Base-by-base conservation (phyloP, 1,140 invertebrate genomes). In the Psix sp. region DNA sequence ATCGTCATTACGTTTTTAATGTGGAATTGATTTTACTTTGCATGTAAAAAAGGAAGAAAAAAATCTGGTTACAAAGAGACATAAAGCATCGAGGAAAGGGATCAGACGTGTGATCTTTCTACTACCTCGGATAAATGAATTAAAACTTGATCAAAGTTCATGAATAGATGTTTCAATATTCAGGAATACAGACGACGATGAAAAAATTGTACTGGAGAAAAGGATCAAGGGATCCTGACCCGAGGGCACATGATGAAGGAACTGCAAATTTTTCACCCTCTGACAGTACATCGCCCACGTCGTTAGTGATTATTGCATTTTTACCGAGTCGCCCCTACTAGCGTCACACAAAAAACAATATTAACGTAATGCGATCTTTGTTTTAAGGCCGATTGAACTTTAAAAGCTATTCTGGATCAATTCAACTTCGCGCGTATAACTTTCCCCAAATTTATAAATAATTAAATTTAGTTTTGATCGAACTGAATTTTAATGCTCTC, bases 81-180 rank as follows among this genome's bases (percentile, higher is more conserved):
- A 29, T 2, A 9, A 29, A 51, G 18, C 26, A 13, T 35, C 33
- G 33, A 35, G 21, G 48, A 56, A 26, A 66, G 35, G 54, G 38
- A 39, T 52, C 38, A 18, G 38, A 60, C 16, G 46, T 26, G 21
- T 10, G 38, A 57, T 29, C 26, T 56, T 17, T 20, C 43, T 62
- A 20, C n/a, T 20, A 35, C 13, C 5, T 13, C n/a, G 5, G 1
- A 10, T 65, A 79, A 84, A 77, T 77, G 74, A 81, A 85, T 86
- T 85, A 86, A 85, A 85, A 86, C 71, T 82, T 78, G 83, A 86
- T 86, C 84, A 83, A 85, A 86, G 77, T 85, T 84, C 78, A 78
- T 80, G 81, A 84, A 84, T 82, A 77, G 79, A 83, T 75, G 80
- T 80, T 84, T 83, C 77, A 82, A 83, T 85, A 84, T 84, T 78